Evolutionary conservation across 2,888 invertebrate species (phyloP).

Genomic region (Scaptomyza polygonia): DNA sequence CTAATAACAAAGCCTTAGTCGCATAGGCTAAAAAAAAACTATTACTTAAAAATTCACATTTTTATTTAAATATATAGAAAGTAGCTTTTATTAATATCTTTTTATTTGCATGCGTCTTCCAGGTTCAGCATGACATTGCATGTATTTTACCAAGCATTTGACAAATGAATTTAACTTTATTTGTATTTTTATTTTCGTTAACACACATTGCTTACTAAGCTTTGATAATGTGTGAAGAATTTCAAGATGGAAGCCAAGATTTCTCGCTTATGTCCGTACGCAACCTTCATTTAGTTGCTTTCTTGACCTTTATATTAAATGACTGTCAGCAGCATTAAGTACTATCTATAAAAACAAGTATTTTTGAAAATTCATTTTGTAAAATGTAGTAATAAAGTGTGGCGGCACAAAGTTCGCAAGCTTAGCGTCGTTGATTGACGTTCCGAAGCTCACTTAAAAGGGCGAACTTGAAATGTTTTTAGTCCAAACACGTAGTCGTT

Average conservation of each 20-base stretch:
- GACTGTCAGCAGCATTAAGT: conserved; percentile 17
- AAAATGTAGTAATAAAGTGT: conserved; percentile 29
- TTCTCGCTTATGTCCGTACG: conserved; percentile 1
- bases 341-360: conserved; percentile 28
- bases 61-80: not conserved
- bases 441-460: conserved; percentile 7
- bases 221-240: conserved; percentile 13
- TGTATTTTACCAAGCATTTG: conserved; percentile 27
- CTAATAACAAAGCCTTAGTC: not conserved
- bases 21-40: not conserved
- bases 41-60: not conserved
- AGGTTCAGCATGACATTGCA: conserved; percentile 7
- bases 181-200: conserved; percentile 4
- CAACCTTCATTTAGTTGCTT: conserved; percentile 24
- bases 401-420: conserved; percentile 23
- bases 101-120: conserved; percentile 27
- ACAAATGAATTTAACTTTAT: conserved; percentile 20
- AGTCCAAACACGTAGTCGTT: conserved; percentile 5
- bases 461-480: conserved; percentile 14
- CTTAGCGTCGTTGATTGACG: conserved; percentile 17
- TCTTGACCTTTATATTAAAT: conserved; percentile 35
- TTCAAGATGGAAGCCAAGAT: conserved; percentile 18
- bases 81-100: conserved; percentile 17
- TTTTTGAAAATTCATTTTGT: conserved; percentile 21
- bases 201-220: not conserved